Evolutionary conservation across 2,888 invertebrate species (phyloP), one percentile per base, ranked within the genome.

Genomic region (Andrena marginata): DNA sequence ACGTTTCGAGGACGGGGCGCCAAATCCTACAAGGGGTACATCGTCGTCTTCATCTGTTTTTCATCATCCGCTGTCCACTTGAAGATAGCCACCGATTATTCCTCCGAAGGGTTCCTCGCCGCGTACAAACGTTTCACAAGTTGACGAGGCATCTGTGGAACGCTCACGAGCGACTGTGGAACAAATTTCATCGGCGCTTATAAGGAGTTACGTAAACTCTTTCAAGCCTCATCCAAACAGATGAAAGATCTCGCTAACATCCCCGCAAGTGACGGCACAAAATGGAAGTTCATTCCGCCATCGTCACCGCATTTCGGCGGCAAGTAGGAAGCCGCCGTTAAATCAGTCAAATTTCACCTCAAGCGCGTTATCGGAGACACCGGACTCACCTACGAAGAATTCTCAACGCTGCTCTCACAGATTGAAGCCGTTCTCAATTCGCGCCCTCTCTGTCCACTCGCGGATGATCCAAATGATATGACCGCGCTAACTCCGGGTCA

Each of bases 121-220:
- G 77, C 85, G 0, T 80, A 76, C 49, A 42, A 62, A 10, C n/a
- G n/a, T n/a, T n/a, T n/a, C n/a, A n/a, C n/a, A n/a, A n/a, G n/a
- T n/a, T n/a, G n/a, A n/a, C n/a, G 80, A 1, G 82, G 82, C 2
- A n/a, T 90, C 85, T 73, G 73, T 2, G 26, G 67, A 3, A 26
- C 20, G n/a, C 16, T 82, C 1, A 60, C 64, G 49, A 82, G 81
- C 56, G 84, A 82, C 51, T n/a, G 56, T 35, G 84, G 81, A 8
- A 79, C 79, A 2, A 82, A 48, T 10, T 82, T 84, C 54, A 1
- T 26, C 1, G 65, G 65, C 2, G 49, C 65, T 10, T 49, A 65
- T 1, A 16, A 13, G 23, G 48, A 64, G 3, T 48, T 65, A 6
- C 65, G 49, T 1, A 20, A n/a, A 2, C 5, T 48, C 4, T 65